Conservation (phyloP, 2,797 vertebrate species). For the Danio kyathit region DNA sequence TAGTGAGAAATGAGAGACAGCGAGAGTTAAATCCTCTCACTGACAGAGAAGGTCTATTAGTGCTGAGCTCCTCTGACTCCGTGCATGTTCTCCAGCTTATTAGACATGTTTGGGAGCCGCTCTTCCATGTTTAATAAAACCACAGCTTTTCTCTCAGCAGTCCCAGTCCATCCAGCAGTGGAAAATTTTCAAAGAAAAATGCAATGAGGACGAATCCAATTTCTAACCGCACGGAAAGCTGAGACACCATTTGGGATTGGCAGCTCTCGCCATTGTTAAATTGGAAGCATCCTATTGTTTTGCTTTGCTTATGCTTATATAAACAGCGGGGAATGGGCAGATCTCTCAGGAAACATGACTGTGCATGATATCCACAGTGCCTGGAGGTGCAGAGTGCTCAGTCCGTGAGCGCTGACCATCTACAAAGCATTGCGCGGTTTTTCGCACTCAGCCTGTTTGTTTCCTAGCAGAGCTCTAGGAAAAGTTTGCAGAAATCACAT, state of each 20-base stretch:
- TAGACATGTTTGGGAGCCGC: constrained; percentile 56
- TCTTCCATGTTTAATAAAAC: constrained; percentile 64
- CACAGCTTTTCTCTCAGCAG: constrained; percentile 52
- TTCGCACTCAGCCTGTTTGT: constrained; percentile 37
- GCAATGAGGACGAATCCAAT: constrained; percentile 58
- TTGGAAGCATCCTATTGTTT: constrained; percentile 65
- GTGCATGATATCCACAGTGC: constrained; percentile 52
- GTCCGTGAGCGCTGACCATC: constrained; percentile 14
- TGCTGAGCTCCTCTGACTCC: constrained; percentile 48
- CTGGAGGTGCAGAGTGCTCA: constrained; percentile 34
- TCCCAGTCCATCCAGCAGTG: constrained; percentile 46
- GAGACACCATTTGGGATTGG: constrained; percentile 61
- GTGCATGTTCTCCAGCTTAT: constrained; percentile 59
- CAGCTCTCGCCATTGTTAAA: constrained; percentile 54
- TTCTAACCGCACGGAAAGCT: constrained; percentile 62
- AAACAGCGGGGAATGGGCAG: constrained; percentile 61
- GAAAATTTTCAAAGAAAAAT: constrained; percentile 61
- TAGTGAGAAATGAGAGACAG: constrained; percentile 15
- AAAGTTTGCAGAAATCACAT: constrained; percentile 34
- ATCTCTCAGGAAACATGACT: constrained; percentile 57
- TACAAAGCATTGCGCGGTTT: constrained; percentile 43
- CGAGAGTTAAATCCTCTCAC: constrained; percentile 1
- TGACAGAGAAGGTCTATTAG: constrained; percentile 48
- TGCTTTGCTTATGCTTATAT: constrained; percentile 62
- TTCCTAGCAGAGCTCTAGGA: constrained; percentile 34